These are phyloP conservation scores for Rhopalosiphum nymphaeae DNA, from an alignment of 2,888 invertebrate species.

Conservation along the genomic window DNA sequence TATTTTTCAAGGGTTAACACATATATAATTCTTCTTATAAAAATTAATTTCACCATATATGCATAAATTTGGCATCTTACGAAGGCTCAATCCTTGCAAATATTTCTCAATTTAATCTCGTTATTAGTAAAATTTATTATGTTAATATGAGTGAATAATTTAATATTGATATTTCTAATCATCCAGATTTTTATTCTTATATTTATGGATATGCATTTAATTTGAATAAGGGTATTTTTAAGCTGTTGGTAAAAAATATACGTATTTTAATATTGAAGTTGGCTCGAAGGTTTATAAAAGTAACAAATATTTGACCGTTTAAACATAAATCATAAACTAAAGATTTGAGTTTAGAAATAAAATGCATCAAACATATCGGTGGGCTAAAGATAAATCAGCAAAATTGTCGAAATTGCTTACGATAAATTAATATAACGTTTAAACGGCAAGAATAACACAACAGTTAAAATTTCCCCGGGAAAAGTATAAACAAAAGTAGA, in stretches of 20 bases:
- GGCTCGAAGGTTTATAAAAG: not conserved
- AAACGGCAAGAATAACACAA: not conserved
- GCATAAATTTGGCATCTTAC: too few relatives aligned
- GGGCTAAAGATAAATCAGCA: slow-evolving; percentile 17
- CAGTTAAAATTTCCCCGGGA: not conserved
- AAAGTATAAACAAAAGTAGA: slow-evolving; percentile 8
- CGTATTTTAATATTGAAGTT: not conserved
- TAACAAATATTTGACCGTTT: not conserved
- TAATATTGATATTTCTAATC: too few relatives aligned
- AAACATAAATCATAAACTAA: not conserved
- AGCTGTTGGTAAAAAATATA: not conserved
- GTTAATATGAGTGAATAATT: too few relatives aligned
- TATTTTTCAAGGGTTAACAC: not conserved
- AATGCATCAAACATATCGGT: not conserved
- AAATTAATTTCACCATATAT: not conserved
- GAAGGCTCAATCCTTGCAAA: too few relatives aligned
- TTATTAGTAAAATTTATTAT: too few relatives aligned
- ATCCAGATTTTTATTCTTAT: too few relatives aligned
- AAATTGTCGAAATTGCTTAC: slow-evolving; percentile 20
- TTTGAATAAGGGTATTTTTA: not conserved
- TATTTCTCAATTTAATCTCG: too few relatives aligned
- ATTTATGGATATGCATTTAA: too few relatives aligned
- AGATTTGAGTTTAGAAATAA: slow-evolving; percentile 11
- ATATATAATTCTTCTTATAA: not conserved
- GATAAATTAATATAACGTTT: not conserved